These are phyloP conservation scores for Paratrypauchen microcephalus DNA, from an alignment of 2,797 vertebrate species.

Conservation along the genomic window DNA sequence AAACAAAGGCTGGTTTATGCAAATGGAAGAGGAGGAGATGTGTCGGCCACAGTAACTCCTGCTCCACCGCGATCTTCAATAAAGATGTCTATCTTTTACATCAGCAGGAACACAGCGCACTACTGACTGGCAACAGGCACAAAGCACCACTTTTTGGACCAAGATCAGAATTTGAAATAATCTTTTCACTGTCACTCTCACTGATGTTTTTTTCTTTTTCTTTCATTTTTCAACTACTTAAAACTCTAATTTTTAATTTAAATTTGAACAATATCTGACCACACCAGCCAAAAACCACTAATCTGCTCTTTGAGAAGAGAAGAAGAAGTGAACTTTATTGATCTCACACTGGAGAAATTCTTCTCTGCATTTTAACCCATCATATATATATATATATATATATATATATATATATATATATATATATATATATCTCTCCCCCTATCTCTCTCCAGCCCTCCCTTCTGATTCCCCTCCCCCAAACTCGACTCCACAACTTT, in stretches of 20 bases:
- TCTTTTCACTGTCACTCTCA: constrained; percentile 40
- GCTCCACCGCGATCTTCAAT: constrained; percentile 61
- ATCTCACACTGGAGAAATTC: no score
- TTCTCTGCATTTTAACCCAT: no score
- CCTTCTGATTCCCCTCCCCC: no score
- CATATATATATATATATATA: no score
- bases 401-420: no score
- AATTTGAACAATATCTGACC: constrained; percentile 16
- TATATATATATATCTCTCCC: no score
- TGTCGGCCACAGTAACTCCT: constrained; percentile 69
- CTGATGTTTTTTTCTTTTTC: neutral
- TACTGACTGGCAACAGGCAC: constrained; percentile 39
- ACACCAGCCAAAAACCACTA: neutral
- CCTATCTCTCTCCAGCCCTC: no score
- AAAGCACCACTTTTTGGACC: constrained; percentile 33
- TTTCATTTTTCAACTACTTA: constrained; percentile 7
- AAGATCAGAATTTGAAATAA: constrained; percentile 48
- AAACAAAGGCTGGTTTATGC: constrained; percentile 84
- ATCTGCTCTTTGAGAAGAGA: neutral
- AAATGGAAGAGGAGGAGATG: constrained; percentile 77
- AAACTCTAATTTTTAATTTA: constrained; percentile 25
- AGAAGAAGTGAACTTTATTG: no score
- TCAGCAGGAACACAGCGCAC: constrained; percentile 36
- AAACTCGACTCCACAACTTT: no score
- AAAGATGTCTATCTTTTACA: constrained; percentile 63